Conservation (phyloP, 1,140 invertebrate genomes). For the Drosophila nigrodunni region DNA sequence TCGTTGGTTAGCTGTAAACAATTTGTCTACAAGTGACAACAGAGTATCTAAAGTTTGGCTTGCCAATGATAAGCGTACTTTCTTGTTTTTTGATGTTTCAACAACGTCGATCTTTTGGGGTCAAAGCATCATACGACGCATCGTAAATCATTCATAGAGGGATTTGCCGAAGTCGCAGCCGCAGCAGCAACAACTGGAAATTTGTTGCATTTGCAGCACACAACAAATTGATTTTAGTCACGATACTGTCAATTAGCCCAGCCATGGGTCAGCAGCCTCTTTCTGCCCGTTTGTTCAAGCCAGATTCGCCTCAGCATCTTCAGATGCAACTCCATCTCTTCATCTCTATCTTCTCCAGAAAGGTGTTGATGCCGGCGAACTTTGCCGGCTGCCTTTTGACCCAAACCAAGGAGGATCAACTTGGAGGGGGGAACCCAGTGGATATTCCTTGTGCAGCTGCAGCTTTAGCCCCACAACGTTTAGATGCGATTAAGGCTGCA, state of each 20-base stretch:
- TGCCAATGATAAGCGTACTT: too few relatives aligned
- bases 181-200: slow-evolving; percentile 68
- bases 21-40: too few relatives aligned
- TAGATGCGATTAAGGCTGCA: slow-evolving; percentile 76
- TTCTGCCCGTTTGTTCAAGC: slow-evolving; percentile 1
- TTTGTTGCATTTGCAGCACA: slow-evolving; percentile 79
- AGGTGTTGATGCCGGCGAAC: slow-evolving; percentile 76
- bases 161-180: slow-evolving; percentile 41
- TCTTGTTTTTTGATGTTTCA: slow-evolving; percentile 71
- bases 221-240: slow-evolving; percentile 83
- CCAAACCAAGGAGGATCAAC: slow-evolving; percentile 16
- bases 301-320: background rate
- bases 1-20: too few relatives aligned
- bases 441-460: slow-evolving; percentile 35
- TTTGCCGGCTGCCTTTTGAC: slow-evolving; percentile 61
- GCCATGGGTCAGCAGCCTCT: slow-evolving; percentile 71
- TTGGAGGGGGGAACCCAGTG: slow-evolving; percentile 4
- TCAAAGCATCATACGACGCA: slow-evolving; percentile 74
- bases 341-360: slow-evolving; percentile 22
- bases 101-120: slow-evolving; percentile 78
- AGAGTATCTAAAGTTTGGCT: too few relatives aligned
- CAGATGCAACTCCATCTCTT: background rate
- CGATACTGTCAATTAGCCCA: slow-evolving; percentile 82
- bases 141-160: slow-evolving; percentile 83
- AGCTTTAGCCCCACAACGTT: slow-evolving; percentile 51